These are phyloP conservation scores for Tachyglossus aculeatus DNA, from an alignment of 2,797 vertebrate species.

Conservation along the genomic window DNA sequence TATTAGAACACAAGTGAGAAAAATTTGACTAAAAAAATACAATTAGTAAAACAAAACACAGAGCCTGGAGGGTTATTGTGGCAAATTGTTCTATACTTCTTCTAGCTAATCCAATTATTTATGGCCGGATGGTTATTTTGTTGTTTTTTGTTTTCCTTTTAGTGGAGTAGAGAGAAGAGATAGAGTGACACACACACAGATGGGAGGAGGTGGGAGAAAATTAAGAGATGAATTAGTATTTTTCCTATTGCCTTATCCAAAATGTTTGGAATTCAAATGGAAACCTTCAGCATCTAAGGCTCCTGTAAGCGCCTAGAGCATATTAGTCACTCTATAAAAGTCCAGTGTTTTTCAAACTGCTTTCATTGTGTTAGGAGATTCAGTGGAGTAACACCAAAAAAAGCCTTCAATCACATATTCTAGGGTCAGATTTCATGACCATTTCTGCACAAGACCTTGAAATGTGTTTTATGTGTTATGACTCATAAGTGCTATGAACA, in stretches of 20 bases:
- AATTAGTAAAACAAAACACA: too few relatives aligned
- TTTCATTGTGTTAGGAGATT: constrained; percentile 11
- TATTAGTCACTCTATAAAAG: background rate
- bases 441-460: constrained; percentile 8
- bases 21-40: too few relatives aligned
- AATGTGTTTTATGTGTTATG: constrained; percentile 16
- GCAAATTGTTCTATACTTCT: background rate
- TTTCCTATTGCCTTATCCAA: too few relatives aligned
- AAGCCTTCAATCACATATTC: background rate
- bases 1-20: too few relatives aligned
- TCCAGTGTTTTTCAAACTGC: constrained; percentile 4
- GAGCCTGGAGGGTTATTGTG: too few relatives aligned
- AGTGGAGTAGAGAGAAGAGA: too few relatives aligned
- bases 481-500: constrained; percentile 36
- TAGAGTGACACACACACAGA: too few relatives aligned
- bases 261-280: background rate
- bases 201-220: too few relatives aligned
- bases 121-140: background rate
- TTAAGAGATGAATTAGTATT: too few relatives aligned
- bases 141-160: background rate
- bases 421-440: background rate
- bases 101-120: background rate
- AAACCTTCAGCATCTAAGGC: background rate
- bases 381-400: background rate
- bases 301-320: background rate